Evolutionary conservation across 2,113 vertebrate genomes (phyloP), one percentile per base, ranked within the genome.

Genomic region (Chamaea fasciata): DNA sequence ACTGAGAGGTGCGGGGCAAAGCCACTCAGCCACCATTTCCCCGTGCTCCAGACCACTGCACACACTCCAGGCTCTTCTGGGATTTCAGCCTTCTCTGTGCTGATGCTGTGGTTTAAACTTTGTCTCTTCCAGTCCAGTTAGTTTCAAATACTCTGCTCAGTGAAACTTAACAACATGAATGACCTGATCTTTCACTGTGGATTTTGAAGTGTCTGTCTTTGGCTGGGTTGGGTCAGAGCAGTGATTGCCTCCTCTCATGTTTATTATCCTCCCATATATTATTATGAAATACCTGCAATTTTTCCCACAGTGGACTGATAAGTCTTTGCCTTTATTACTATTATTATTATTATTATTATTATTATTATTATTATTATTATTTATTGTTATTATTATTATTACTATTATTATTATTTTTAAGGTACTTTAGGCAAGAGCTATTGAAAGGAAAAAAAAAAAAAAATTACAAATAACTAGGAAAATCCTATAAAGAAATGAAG

Each of bases 101-200:
- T 46, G 37, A 18, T 56, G 35, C 15, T 24, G 22, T 41, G 37
- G 8, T 19, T 79, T 78, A 46, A 92, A 70, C 39, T 49, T 87
- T 37, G 23, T 44, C 14, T 69, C 21, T 76, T 83, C 19, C n/a
- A 41, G 9, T 21, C 0, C 63, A 46, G 0, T 65, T 79, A 37
- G 47, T 64, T 57, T 69, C 24, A 56, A 86, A 76, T 64, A 15
- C 19, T 33, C 1, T 10, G 3, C 46, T 78, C 30, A 3, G 27
- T 57, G n/a, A 47, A 52, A n/a, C 9, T 23, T 10, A 10, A 19
- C 0, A 0, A 6, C 18, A 15, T 1, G 5, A 49, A 28, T 5
- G 33, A 31, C 24, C 41, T 53, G 41, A 2, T 69, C 11, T 63
- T 85, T 31, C 2, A 2, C 28, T 37, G 1, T 9, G 30, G 18